Base-by-base conservation (phyloP, 1,140 invertebrate species). In the Trigoniulus corallinus region DNA sequence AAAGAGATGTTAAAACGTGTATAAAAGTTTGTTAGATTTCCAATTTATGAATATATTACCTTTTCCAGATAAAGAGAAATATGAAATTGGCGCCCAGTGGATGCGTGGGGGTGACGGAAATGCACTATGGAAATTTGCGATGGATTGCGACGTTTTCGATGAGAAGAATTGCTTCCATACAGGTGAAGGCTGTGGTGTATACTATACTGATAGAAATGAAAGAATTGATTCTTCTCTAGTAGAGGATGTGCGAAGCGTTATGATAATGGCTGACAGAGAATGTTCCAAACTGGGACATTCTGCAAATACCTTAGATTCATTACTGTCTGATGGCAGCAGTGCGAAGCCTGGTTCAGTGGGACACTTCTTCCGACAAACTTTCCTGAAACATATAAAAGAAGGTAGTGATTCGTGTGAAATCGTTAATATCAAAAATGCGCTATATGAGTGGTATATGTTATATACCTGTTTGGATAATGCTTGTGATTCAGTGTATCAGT, bases 401-500 rank as follows among this genome's bases (percentile, higher is more conserved):
- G 7, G 29, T 34, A 15, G 15, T 34, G 29, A 34, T 15, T 34
- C 29, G 7, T 15, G 7, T 7, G 7, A 34, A 34, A 34, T 15
- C 7, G 15, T 7, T 7, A 7, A 15, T 34, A 7, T 34, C 7
- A 34, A 34, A 34, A 15, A 34, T 7, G 29, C 7, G 29, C 29
- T 34, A 34, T 34, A 34, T 20, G 23, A 37, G 37, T 29, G 12
- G 66, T 56, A 50, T 49, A 50, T 62, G 4, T 56, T 52, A 45
- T 63, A 55, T 55, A 58, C 61, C 49, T 53, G 54, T 1, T 60
- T 65, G 13, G 66, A 68, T 46, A 68, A 67, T 55, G 57, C 59
- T 2, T 67, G 62, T 55, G 43, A 60, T 40, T 55, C 53, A 42
- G 46, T 67, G 26, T 45, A 62, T 26, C 55, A 66, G 24, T 37